Base-by-base conservation (phyloP, 2,888 invertebrate species). In the Caenorhabditis sp. region DNA sequence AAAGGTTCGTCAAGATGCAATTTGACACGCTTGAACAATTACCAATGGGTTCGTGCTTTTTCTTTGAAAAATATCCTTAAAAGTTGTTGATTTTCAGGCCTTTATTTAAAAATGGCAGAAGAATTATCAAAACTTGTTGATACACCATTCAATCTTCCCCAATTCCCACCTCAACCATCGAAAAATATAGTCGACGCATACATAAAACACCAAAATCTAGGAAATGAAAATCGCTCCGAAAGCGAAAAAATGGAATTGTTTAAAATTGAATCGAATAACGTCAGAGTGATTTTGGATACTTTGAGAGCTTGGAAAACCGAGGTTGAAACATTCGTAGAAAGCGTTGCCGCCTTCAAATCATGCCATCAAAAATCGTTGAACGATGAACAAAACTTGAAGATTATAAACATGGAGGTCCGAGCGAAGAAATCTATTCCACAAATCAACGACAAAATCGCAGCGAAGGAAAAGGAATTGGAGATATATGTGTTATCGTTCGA, bases 81-180 rank as follows among this genome's bases (percentile, higher is more conserved):
- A 56, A 49, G 43, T 20, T 36, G 36, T 57, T 21, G 52, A 31
- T 50, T 63, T 63, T 31, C 67, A 72, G 71, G 38, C 38, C 58
- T 52, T 1, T 54, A 67, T 10, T 26, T 72, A 12, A n/a, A 31
- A n/a, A 25, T 64, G 0, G 14, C 63, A 10, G 31, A 52, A 26
- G 63, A 64, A 23, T 27, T 52, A 5, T 20, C 38, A 0, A 17
- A 52, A 0, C 23, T 10, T 7, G 5, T 59, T n/a, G 31, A 62
- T 12, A 23, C 36, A 0, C 64, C 64, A 21, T 4, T 25, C 0
- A 27, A 57, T 26, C 43, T 61, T 1, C 71, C 71, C 17, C 59
- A 62, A 10, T 72, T 67, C 26, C 71, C 71, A 10, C 59, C 63
- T 43, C 26, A 59, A 10, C 71, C 71, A 17, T 64, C 71, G 1